Percentiles rank a stretch among this genome's conserved stretches.
Conservation (phyloP, 2,888 invertebrate genomes). For the Thereva nobilitata region DNA sequence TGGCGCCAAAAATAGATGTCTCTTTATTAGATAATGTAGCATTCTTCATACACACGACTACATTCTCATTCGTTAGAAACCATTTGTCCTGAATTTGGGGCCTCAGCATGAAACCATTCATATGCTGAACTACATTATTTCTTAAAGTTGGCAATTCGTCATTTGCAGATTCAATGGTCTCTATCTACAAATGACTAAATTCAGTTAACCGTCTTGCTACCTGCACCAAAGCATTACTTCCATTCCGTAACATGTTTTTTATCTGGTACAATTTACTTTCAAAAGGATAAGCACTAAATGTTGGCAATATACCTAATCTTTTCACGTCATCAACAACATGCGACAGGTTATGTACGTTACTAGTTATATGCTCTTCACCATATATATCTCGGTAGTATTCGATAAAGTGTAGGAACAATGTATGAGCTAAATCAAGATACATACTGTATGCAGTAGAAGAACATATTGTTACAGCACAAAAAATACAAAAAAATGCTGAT, state of each 20-base stretch:
- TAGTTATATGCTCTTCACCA: slow-evolving; percentile 48
- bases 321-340: slow-evolving; percentile 50
- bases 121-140: background rate
- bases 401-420: slow-evolving; percentile 43
- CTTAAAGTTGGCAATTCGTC: background rate
- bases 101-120: background rate
- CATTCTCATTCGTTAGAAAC: slow-evolving; percentile 43
- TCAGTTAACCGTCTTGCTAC: slow-evolving; percentile 44
- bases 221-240: slow-evolving; percentile 43
- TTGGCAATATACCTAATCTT: slow-evolving; percentile 48
- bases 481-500: too few species aligned
- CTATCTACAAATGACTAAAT: background rate
- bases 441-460: slow-evolving; percentile 33
- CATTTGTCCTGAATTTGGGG: slow-evolving; percentile 39
- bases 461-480: background rate
- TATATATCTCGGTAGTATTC: slow-evolving; percentile 46
- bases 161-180: background rate
- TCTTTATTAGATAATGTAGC: slow-evolving; percentile 32
- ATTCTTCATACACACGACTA: slow-evolving; percentile 35
- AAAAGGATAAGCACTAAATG: slow-evolving; percentile 51
- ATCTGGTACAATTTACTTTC: slow-evolving; percentile 49
- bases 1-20: slow-evolving; percentile 36
- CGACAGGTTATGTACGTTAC: slow-evolving; percentile 52
- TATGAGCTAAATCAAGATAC: slow-evolving; percentile 39
- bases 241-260: slow-evolving; percentile 43